phyloP scores from a whole-genome alignment of 37 sponge, comb jelly and placozoan species.

The Bolinopsis microptera region DNA sequence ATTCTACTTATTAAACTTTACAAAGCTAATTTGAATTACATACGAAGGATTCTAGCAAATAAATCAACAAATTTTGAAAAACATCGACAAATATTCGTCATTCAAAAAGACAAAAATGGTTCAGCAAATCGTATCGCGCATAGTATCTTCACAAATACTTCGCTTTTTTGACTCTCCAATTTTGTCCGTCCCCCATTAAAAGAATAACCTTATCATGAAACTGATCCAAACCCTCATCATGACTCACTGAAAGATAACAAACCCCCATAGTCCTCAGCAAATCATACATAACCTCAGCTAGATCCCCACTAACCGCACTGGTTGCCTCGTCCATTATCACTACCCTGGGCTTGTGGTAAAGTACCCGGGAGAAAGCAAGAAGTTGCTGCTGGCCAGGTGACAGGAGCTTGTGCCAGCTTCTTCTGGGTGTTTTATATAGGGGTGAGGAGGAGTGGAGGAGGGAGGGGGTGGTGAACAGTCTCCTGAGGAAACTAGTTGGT shows the following conservation, averaged over 20 bases:
- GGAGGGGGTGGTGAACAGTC: not conserved
- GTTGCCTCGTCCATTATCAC: constrained; percentile 51
- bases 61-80: no score
- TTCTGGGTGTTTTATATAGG: not conserved
- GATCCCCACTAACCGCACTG: not conserved
- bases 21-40: no score
- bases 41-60: no score
- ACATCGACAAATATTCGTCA: no score
- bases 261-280: not conserved
- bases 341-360: constrained; percentile 29
- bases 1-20: no score
- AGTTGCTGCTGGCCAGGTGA: constrained; percentile 49
- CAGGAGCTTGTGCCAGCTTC: constrained; percentile 24
- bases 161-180: no score
- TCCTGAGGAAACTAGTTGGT: not conserved
- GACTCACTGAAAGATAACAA: constrained; percentile 47
- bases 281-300: not conserved
- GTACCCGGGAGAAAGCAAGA: constrained; percentile 29
- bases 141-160: no score
- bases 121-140: no score
- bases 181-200: not conserved
- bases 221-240: not conserved
- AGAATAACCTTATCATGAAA: constrained; percentile 42
- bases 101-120: no score
- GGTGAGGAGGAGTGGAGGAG: not conserved